Evolutionary conservation across 2,888 invertebrate genomes (phyloP).

Genomic region (Mantis religiosa): DNA sequence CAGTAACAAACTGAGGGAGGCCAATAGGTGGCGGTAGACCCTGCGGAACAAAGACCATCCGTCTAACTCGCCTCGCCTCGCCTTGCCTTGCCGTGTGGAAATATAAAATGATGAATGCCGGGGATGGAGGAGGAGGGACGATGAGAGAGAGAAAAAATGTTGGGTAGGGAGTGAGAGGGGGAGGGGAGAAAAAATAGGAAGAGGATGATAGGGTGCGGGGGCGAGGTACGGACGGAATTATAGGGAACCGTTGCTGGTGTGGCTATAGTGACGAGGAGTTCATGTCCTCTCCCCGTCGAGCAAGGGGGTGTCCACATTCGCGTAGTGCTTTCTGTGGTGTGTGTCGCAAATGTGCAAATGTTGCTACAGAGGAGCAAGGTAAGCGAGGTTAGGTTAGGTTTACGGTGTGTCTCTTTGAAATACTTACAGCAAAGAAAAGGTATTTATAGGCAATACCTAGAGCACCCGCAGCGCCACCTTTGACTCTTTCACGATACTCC

Average conservation of each 20-base stretch:
- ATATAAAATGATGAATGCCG: conserved; percentile 22
- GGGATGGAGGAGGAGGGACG: conserved; percentile 21
- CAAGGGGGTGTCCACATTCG: conserved; percentile 6
- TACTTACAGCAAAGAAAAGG: too few species aligned
- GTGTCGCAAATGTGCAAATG: neutral
- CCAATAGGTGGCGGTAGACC: conserved; percentile 21
- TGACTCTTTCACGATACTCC: too few species aligned
- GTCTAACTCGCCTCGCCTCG: neutral
- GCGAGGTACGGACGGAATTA: neutral
- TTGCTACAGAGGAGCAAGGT: neutral
- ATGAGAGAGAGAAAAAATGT: conserved; percentile 24
- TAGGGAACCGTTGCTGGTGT: neutral
- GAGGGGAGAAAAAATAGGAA: neutral
- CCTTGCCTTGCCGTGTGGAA: conserved; percentile 19
- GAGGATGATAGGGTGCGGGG: neutral
- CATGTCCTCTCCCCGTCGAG: conserved; percentile 2
- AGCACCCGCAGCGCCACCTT: too few species aligned
- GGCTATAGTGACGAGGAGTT: conserved; percentile 9
- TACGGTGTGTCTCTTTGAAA: neutral
- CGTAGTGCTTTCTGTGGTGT: neutral
- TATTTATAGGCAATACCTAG: too few species aligned
- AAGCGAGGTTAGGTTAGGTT: neutral
- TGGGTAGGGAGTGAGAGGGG: conserved; percentile 20
- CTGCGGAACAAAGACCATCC: conserved; percentile 23
- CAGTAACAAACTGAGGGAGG: conserved; percentile 13